phyloP scores from a whole-genome alignment of 2,797 vertebrate genomes.

The Neostethus bicornis region DNA sequence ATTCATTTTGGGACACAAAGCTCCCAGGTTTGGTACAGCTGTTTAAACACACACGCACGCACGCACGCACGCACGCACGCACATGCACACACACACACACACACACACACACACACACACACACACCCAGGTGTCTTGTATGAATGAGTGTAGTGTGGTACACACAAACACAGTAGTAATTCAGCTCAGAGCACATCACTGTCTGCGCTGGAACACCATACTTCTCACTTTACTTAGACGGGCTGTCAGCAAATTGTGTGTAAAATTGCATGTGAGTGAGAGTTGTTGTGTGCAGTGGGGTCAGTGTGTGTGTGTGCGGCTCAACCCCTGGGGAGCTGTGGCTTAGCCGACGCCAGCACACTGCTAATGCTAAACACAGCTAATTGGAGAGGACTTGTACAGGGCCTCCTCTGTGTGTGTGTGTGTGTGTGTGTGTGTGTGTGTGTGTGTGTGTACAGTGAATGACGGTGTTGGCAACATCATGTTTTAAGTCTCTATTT shows the following conservation, averaged over 20 bases:
- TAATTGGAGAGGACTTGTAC: constrained; percentile 76
- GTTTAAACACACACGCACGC: constrained; percentile 52
- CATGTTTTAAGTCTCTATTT: too few species aligned
- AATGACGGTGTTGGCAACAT: too few species aligned
- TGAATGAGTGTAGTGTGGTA: constrained; percentile 65
- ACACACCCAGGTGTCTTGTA: constrained; percentile 63
- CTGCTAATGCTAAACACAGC: constrained; percentile 76
- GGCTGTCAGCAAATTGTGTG: constrained; percentile 36
- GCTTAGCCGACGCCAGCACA: constrained; percentile 63
- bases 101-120: constrained; percentile 18
- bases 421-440: constrained; percentile 37
- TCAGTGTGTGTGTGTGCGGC: constrained; percentile 54
- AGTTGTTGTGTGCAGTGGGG: constrained; percentile 26
- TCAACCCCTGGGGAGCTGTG: constrained; percentile 65
- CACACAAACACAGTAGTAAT: constrained; percentile 13
- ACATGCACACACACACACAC: constrained; percentile 43
- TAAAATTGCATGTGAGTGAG: constrained; percentile 24
- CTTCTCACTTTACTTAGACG: constrained; percentile 27
- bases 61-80: constrained; percentile 42
- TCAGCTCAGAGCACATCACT: constrained; percentile 37
- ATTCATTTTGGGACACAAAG: constrained; percentile 65
- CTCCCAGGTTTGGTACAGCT: constrained; percentile 60
- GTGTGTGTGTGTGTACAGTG: too few species aligned
- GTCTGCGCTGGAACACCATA: constrained; percentile 22
- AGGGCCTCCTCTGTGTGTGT: constrained; percentile 60